A percentile compares a stretch with the other conserved stretches of the same genome.
phyloP scores from a whole-genome alignment of 2,113 vertebrate species.

The Brienomyrus brachyistius region DNA sequence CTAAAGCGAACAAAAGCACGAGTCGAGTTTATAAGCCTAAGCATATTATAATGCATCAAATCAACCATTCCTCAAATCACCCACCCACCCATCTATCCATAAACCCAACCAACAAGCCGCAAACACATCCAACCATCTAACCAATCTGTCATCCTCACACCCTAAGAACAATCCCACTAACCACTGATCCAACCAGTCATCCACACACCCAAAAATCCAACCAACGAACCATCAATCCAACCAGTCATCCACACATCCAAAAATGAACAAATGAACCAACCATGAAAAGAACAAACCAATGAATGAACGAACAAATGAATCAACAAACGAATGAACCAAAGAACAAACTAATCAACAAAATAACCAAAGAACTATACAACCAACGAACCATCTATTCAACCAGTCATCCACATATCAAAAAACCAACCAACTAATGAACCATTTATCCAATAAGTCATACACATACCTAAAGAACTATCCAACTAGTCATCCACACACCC shows the following conservation, averaged over 20 bases:
- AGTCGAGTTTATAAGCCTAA: not conserved
- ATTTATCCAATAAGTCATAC: no score
- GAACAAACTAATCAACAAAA: no score
- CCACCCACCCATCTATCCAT: not conserved
- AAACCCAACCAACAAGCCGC: not conserved
- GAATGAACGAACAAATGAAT: not conserved
- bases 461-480: no score
- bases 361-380: no score
- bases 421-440: no score
- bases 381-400: no score
- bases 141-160: not conserved
- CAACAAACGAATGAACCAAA: not conserved
- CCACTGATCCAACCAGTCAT: not conserved
- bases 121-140: not conserved
- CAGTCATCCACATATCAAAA: no score
- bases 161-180: no score
- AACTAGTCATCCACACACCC: no score
- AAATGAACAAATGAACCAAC: not conserved
- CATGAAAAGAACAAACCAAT: no score
- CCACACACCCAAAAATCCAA: not conserved
- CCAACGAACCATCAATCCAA: not conserved
- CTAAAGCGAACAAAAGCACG: not conserved
- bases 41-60: not conserved
- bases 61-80: not conserved
- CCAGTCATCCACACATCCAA: not conserved